phyloP scores from a whole-genome alignment of 2,888 invertebrate genomes.

The Limnephilus lunatus region DNA sequence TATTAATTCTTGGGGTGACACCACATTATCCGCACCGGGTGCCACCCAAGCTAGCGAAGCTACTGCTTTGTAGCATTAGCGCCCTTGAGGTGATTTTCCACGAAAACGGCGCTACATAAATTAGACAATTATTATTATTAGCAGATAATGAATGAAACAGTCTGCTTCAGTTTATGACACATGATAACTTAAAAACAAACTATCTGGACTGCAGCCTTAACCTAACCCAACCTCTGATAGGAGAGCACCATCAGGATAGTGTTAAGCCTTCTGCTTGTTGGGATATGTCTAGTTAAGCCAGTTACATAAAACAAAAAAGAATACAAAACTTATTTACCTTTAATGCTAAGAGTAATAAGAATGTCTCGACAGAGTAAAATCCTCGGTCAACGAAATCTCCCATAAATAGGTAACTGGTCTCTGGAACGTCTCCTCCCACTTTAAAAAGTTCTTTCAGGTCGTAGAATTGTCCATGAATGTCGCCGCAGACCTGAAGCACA shows the following conservation, averaged over 20 bases:
- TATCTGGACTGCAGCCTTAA: too few relatives aligned
- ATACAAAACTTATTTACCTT: conserved; percentile 83
- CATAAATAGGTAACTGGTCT: conserved; percentile 99
- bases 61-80: too few relatives aligned
- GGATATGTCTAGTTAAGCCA: neutral
- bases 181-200: neutral
- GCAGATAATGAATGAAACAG: neutral
- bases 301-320: neutral
- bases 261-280: neutral
- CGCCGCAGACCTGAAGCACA: conserved; percentile 94
- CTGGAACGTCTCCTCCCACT: conserved; percentile 99
- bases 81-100: too few relatives aligned
- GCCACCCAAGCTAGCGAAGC: too few relatives aligned
- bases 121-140: too few relatives aligned
- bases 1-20: too few relatives aligned
- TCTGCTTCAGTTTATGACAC: neutral
- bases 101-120: too few relatives aligned
- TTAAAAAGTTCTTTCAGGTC: conserved; percentile 97
- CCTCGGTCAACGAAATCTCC: conserved; percentile 99
- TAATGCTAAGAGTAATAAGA: conserved; percentile 94
- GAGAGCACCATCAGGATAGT: too few relatives aligned
- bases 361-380: conserved; percentile 99
- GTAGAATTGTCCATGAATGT: conserved; percentile 99
- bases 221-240: too few relatives aligned
- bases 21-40: too few relatives aligned